Conservation (phyloP, 2,797 vertebrate species). For the Melanotaenia boesemani region DNA sequence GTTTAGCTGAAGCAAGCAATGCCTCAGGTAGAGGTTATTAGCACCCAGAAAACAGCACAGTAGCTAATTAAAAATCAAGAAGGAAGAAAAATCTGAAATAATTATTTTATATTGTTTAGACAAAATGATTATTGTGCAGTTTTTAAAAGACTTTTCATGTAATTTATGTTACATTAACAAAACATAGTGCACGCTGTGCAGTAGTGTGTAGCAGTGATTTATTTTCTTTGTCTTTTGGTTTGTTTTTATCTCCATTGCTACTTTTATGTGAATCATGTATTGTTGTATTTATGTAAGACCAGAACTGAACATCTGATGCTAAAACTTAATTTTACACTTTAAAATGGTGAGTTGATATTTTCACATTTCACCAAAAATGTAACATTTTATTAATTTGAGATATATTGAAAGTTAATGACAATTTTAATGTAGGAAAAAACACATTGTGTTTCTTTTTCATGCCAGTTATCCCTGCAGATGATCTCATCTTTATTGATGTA, state of each 20-base stretch:
- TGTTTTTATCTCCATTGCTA: too few species aligned
- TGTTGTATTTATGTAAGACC: too few species aligned
- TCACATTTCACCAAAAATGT: not conserved
- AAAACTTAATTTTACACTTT: too few species aligned
- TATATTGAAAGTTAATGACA: not conserved
- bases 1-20: not conserved
- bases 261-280: too few species aligned
- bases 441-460: not conserved
- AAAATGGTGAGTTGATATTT: not conserved
- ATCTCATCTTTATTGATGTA: slow-evolving; percentile 3
- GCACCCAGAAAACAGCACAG: not conserved
- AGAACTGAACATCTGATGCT: too few species aligned
- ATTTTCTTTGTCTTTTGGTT: too few species aligned
- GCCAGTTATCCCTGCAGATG: not conserved
- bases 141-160: too few species aligned
- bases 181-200: too few species aligned
- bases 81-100: not conserved
- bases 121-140: not conserved
- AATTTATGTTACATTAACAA: too few species aligned
- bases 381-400: not conserved
- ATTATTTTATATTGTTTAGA: not conserved
- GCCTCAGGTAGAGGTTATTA: not conserved
- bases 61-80: not conserved
- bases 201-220: too few species aligned
- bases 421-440: not conserved